Evolutionary conservation across 2,113 vertebrate species (phyloP).

Genomic region (Neodontobutis hainanensis): DNA sequence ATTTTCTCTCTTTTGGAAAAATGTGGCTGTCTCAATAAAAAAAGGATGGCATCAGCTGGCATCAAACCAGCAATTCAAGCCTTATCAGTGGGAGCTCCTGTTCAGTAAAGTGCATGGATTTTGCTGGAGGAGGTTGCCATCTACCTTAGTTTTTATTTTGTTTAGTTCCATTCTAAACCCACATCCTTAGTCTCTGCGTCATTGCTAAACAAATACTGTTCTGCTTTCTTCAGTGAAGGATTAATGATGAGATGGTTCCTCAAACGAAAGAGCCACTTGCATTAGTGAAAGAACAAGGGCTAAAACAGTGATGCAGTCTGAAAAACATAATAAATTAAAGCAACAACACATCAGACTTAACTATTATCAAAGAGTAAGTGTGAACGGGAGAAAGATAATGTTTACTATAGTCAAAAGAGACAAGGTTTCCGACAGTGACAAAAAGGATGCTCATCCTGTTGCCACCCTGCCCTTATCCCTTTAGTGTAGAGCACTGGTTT

Average conservation of each 20-base stretch:
- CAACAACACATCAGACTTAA: conserved; percentile 19
- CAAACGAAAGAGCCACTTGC: conserved; percentile 36
- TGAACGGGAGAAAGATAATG: conserved; percentile 31
- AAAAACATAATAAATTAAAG: conserved; percentile 6
- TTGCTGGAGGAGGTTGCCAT: conserved; percentile 64
- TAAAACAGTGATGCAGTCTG: conserved; percentile 8
- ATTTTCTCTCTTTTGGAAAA: conserved; percentile 68
- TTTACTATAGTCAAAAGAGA: conserved; percentile 31
- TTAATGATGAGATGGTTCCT: conserved; percentile 44
- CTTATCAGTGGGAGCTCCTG: conserved; percentile 67
- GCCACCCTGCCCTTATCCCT: conserved; percentile 68
- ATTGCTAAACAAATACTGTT: conserved; percentile 38
- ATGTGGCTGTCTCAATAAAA: conserved; percentile 60
- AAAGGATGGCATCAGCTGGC: conserved; percentile 68
- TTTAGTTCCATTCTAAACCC: conserved; percentile 54
- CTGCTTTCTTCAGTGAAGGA: conserved; percentile 24
- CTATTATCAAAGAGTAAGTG: conserved; percentile 25
- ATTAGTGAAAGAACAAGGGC: conserved; percentile 20
- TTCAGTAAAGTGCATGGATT: conserved; percentile 53
- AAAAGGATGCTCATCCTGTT: conserved; percentile 72
- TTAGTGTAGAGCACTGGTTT: conserved; percentile 67
- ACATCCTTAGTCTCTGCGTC: conserved; percentile 41
- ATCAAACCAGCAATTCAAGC: conserved; percentile 64
- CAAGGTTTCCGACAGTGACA: conserved; percentile 51
- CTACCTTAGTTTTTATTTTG: conserved; percentile 43